Evolutionary conservation across 2,888 invertebrate genomes (phyloP).

Genomic region (Trissolcus japonicus): DNA sequence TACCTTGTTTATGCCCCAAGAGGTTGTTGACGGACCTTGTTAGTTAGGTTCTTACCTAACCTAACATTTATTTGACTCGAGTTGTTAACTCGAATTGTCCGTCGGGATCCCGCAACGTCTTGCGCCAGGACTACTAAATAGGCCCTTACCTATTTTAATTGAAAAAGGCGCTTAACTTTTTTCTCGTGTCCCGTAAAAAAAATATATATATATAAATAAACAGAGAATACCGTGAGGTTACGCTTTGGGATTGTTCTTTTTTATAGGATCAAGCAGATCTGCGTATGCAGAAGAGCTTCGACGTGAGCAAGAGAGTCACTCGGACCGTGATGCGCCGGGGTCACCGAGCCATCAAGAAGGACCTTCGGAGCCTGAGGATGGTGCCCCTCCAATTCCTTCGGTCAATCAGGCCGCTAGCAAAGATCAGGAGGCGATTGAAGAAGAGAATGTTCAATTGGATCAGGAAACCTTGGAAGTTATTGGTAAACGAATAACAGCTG

Average conservation of each 20-base stretch:
- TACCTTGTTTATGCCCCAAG: too few species aligned
- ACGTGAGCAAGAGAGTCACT: not conserved
- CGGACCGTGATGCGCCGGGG: not conserved
- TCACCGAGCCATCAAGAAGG: not conserved
- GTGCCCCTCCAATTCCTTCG: not conserved
- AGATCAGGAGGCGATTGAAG: not conserved
- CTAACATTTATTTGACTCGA: not conserved
- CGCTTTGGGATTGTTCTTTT: not conserved
- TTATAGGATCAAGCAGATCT: not conserved
- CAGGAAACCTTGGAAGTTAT: not conserved
- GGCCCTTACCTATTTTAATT: not conserved
- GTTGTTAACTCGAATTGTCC: not conserved
- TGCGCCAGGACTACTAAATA: not conserved
- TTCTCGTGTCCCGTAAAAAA: too few species aligned
- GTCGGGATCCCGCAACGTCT: not conserved
- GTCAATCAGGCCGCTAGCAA: not conserved
- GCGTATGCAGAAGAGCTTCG: not conserved
- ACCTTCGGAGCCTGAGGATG: not conserved
- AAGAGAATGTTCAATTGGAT: not conserved
- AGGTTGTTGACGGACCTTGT: too few species aligned
- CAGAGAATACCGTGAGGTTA: too few species aligned
- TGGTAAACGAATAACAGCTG: not conserved
- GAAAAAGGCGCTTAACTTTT: too few species aligned
- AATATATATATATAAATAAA: too few species aligned
- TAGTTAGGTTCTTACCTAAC: not conserved